These are phyloP conservation scores for Camarhynchus parvulus DNA, from an alignment of 2,113 vertebrate species.

Conservation along the genomic window DNA sequence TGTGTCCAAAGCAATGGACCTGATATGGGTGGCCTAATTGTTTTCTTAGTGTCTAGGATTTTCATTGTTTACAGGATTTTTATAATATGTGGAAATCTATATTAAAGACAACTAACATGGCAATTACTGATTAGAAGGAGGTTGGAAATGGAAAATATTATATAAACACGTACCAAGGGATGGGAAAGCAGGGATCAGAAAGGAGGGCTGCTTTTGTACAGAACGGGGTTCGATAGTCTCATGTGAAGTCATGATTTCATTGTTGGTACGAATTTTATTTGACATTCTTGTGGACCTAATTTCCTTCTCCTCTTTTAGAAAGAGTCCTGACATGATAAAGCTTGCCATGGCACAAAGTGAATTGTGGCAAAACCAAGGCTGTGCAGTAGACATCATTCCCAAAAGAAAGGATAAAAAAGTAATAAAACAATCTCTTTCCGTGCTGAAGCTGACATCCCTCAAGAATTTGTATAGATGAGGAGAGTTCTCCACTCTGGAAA, in stretches of 20 bases:
- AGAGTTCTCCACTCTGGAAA: neutral
- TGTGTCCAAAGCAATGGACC: neutral
- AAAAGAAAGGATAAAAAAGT: neutral
- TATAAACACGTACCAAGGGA: neutral
- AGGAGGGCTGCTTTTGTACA: neutral
- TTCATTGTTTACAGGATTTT: neutral
- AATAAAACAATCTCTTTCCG: neutral
- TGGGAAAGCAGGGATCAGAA: neutral
- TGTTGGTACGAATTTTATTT: neutral
- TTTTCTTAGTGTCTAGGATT: neutral
- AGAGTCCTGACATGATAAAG: neutral
- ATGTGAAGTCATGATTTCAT: neutral
- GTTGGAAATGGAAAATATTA: neutral
- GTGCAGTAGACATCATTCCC: neutral
- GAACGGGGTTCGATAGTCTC: neutral
- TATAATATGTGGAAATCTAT: neutral
- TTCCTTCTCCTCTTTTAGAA: neutral
- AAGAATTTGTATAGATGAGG: neutral
- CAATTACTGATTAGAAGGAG: neutral
- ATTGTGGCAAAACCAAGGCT: neutral
- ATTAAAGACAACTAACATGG: neutral
- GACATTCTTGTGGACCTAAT: neutral
- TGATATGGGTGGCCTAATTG: neutral
- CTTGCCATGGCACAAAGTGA: neutral
- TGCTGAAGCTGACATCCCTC: neutral